Base-by-base conservation (phyloP, 2,797 vertebrate genomes). In the Simalia tracyae region DNA sequence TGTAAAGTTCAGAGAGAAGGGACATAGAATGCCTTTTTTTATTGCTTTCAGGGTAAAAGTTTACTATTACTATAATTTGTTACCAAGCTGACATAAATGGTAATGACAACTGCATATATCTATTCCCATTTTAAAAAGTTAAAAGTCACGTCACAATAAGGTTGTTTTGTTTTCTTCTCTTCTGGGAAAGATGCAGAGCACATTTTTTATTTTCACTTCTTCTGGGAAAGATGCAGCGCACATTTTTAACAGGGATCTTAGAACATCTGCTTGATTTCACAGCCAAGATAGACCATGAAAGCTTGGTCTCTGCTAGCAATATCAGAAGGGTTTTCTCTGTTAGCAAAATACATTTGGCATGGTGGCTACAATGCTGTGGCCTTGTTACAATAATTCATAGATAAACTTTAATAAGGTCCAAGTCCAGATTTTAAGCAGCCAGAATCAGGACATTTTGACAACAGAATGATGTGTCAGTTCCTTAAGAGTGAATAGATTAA, bases 211-310 rank as follows among this genome's bases (percentile, higher is more conserved):
- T 68, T 81, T 84, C 46, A 64, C n/a, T 86, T 94, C 88, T 93
- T 68, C 50, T 92, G 89, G 92, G 94, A 94, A 92, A 89, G 89
- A 89, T 86, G 91, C 93, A 57, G 92, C 94, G 93, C 94, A 96
- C 50, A 7, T 87, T 91, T 92, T 88, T 93, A 15, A 89, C 92
- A 93, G 31, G 92, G 90, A 95, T 95, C 15, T 59, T 95, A 94
- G 96, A 96, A 95, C 93, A 95, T 95, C 92, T 96, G 95, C 95
- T 94, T 93, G 96, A 87, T 96, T 96, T 95, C 94, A 88, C 92
- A 95, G 91, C 84, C 92, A 54, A 95, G 95, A 93, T 76, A 66
- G 92, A 94, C 72, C 7, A 6, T 89, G 93, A 90, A 94, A 92
- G 89, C 92, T 96, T 85, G 84, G 92, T 89, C 94, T 95, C 92